Percentiles rank a stretch among this genome's conserved stretches.
Conservation (phyloP, 2,113 vertebrate genomes). For the sheep (Ovis aries) region DNA sequence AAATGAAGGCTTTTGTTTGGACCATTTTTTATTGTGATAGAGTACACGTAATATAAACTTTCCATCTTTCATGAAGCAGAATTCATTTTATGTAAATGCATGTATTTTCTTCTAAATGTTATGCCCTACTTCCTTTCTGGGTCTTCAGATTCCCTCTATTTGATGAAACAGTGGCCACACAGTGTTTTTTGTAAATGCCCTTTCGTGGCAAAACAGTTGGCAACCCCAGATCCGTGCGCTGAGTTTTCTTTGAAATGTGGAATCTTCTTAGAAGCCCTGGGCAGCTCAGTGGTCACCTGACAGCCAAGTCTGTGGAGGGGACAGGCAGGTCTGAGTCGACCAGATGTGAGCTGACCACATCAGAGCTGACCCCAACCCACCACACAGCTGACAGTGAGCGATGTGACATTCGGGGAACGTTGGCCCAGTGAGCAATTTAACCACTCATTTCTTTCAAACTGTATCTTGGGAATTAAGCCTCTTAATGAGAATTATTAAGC, state of each 20-base stretch:
- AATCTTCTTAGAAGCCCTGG: neutral
- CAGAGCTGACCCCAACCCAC: neutral
- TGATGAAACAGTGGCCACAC: neutral
- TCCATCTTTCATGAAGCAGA: neutral
- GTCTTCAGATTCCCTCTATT: neutral
- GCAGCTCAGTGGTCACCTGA: neutral
- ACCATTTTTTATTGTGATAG: neutral
- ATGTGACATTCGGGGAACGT: neutral
- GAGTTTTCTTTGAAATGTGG: neutral
- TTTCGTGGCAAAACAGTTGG: neutral
- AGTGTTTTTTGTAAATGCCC: neutral
- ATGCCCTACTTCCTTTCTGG: neutral
- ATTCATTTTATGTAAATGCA: neutral
- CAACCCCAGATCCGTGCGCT: neutral
- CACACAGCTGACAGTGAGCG: neutral
- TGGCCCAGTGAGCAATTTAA: neutral
- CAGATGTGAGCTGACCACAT: neutral
- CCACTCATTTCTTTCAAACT: neutral
- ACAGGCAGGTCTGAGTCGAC: neutral
- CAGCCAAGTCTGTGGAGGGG: neutral
- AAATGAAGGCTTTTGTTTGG: neutral
- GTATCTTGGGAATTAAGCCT: neutral
- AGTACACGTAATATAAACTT: neutral
- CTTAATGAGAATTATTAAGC: conserved; percentile 36
- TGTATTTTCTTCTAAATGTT: neutral